phyloP scores from a whole-genome alignment of 2,113 vertebrate species.

The Calidris pygmaea region DNA sequence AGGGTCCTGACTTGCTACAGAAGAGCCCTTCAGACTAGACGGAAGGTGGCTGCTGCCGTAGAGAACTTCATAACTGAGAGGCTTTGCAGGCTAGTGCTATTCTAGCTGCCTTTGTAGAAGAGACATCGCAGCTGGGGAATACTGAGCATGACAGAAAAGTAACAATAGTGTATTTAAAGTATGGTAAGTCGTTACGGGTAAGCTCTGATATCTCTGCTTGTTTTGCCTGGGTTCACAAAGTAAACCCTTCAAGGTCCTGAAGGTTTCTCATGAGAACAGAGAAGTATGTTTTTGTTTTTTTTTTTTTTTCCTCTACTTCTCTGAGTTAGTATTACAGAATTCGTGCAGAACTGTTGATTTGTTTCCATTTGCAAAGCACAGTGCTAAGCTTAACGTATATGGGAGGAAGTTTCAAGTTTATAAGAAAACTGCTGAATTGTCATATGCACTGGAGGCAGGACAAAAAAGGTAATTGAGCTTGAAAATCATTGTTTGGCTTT shows the following conservation, averaged over 20 bases:
- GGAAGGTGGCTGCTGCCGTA: not conserved
- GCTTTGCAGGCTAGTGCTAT: not conserved
- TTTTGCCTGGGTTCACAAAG: rapidly evolving
- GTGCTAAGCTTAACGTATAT: not conserved
- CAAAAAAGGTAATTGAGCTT: slow-evolving; percentile 27
- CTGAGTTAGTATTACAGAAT: not conserved
- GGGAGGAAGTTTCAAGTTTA: slow-evolving; percentile 16
- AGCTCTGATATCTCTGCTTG: not conserved
- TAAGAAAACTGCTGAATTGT: slow-evolving; percentile 23
- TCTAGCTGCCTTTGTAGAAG: not conserved
- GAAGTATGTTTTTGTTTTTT: not conserved
- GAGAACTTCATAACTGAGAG: not conserved
- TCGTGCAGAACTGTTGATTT: not conserved
- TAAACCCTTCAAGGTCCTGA: not conserved
- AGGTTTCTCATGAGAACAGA: not conserved
- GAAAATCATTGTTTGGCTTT: slow-evolving; percentile 11
- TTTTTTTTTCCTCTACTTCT: not conserved
- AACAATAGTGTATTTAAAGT: not conserved
- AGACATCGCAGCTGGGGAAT: not conserved
- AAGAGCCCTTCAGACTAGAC: not conserved
- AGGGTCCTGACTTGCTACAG: not conserved
- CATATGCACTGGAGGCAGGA: not conserved
- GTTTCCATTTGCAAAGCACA: not conserved
- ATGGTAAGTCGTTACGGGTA: not conserved
- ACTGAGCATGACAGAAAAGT: not conserved